Evolutionary conservation across 2,797 vertebrate species (phyloP).

Genomic region (Chloroceryle inda): DNA sequence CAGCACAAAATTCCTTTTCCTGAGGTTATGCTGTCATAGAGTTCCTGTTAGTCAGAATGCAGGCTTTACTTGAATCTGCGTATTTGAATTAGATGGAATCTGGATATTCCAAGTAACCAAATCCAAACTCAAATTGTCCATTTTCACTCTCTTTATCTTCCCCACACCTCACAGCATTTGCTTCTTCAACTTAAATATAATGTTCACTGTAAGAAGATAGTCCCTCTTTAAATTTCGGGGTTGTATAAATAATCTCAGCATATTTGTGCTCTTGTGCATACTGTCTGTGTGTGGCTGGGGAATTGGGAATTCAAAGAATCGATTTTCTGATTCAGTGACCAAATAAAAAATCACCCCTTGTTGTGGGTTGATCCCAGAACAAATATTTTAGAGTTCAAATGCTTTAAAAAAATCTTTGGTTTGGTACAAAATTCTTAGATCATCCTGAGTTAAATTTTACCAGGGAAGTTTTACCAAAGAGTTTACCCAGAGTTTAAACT

Average conservation of each 20-base stretch:
- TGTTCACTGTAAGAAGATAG: not conserved
- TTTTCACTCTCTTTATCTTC: not conserved
- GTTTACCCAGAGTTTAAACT: not conserved
- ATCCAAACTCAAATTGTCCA: not conserved
- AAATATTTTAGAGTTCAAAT: slow-evolving; percentile 14
- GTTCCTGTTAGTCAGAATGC: not conserved
- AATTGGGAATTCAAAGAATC: not conserved
- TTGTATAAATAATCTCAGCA: not conserved
- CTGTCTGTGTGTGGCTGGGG: not conserved
- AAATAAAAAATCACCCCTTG: not conserved
- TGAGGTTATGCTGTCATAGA: not conserved
- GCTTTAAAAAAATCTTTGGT: not conserved
- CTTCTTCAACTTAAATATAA: not conserved
- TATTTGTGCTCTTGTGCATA: not conserved
- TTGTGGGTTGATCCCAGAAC: not conserved
- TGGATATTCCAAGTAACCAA: not conserved
- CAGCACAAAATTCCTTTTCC: not conserved
- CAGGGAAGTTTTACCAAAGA: not conserved
- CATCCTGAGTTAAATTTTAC: not conserved
- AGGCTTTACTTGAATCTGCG: rapidly evolving
- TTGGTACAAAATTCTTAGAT: not conserved
- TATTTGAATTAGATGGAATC: not conserved
- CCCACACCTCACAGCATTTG: not conserved
- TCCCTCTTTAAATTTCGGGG: not conserved
- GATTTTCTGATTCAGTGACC: not conserved